Conservation (phyloP, 2,888 invertebrate species). For the Periphyllus acericola region DNA sequence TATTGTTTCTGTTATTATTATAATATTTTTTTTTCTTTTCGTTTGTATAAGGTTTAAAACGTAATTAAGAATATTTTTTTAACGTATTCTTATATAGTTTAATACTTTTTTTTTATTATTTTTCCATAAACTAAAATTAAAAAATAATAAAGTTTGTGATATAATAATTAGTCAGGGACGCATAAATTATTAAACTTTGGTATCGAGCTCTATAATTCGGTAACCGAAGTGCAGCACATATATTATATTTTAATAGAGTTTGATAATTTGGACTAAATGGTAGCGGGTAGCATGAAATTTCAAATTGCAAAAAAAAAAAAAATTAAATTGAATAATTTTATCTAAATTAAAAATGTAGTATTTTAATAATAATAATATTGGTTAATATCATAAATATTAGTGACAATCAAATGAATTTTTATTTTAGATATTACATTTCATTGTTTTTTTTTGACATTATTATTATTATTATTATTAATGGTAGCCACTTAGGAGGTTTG, state of each 20-base stretch:
- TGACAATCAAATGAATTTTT: slow-evolving; percentile 59
- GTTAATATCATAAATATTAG: slow-evolving; percentile 50
- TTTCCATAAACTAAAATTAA: slow-evolving; percentile 16
- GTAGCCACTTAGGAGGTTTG: slow-evolving; percentile 36
- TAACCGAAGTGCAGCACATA: slow-evolving; percentile 17
- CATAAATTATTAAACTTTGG: slow-evolving; percentile 31
- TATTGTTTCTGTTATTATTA: too few relatives aligned
- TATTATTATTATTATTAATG: not conserved
- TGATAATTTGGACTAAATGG: slow-evolving; percentile 15
- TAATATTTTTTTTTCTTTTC: slow-evolving; percentile 18
- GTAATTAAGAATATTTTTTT: slow-evolving; percentile 49
- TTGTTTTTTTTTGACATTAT: not conserved
- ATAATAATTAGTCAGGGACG: slow-evolving; percentile 57
- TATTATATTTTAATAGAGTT: slow-evolving; percentile 48
- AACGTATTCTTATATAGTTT: slow-evolving; percentile 36
- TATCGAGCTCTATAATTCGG: not conserved
- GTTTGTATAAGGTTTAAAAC: slow-evolving; percentile 11
- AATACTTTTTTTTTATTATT: slow-evolving; percentile 21
- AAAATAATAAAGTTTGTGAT: slow-evolving; percentile 56
- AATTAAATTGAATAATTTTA: slow-evolving; percentile 8
- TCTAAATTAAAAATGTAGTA: slow-evolving; percentile 30
- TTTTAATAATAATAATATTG: slow-evolving; percentile 40
- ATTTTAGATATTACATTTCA: slow-evolving; percentile 51
- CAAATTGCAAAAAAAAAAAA: not conserved
- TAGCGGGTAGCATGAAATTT: slow-evolving; percentile 23